Percentiles rank a stretch among this genome's conserved stretches.
These are phyloP conservation scores for Metalampra italica DNA, from an alignment of 2,888 invertebrate species.

Conservation along the genomic window DNA sequence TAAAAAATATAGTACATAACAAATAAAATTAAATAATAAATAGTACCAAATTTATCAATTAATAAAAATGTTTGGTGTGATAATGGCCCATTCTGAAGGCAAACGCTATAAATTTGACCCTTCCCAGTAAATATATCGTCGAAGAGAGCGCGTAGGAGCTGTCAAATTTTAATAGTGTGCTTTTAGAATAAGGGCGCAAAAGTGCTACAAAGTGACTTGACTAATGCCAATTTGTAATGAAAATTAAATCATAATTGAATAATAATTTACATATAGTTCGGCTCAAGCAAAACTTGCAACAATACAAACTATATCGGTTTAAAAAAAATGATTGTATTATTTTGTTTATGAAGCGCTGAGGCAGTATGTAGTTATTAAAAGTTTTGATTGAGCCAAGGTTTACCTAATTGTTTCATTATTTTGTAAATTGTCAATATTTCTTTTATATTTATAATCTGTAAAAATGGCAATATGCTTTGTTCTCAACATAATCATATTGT, in stretches of 20 bases:
- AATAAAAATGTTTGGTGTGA: slow-evolving; percentile 71
- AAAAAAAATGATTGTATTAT: no score
- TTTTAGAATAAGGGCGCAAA: slow-evolving; percentile 14
- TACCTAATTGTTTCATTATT: slow-evolving; percentile 47
- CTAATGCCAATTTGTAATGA: slow-evolving; percentile 63
- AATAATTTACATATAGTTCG: slow-evolving; percentile 39
- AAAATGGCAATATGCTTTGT: slow-evolving; percentile 52
- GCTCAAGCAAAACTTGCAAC: neutral
- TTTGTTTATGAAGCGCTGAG: no score
- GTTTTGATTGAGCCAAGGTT: neutral
- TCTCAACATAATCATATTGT: slow-evolving; percentile 33
- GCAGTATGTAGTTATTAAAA: no score
- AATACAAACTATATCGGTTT: no score
- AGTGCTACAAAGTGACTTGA: slow-evolving; percentile 70
- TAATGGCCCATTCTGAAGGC: slow-evolving; percentile 23
- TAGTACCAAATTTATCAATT: slow-evolving; percentile 71
- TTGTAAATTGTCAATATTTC: slow-evolving; percentile 44
- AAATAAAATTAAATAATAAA: slow-evolving; percentile 79
- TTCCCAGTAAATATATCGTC: neutral
- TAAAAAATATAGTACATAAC: slow-evolving; percentile 77
- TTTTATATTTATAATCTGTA: slow-evolving; percentile 40
- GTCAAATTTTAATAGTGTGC: no score
- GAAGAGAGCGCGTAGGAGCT: no score
- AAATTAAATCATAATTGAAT: slow-evolving; percentile 43
- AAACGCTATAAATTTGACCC: neutral